Percentiles rank a stretch among this genome's conserved stretches.
Evolutionary conservation across 2,888 invertebrate species (phyloP).

Genomic region (Vesta saturnalis): DNA sequence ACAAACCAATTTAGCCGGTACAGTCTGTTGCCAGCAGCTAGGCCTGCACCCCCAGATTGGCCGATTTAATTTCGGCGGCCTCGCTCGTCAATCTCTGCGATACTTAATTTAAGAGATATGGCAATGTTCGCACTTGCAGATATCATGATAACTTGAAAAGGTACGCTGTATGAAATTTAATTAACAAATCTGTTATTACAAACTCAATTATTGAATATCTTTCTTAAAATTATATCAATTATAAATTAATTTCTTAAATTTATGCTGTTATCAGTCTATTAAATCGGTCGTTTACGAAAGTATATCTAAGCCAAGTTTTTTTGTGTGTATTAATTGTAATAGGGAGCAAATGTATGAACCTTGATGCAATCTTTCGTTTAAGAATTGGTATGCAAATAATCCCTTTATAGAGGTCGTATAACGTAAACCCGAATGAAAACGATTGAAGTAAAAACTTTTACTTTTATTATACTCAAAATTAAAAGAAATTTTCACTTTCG

Average conservation of each 20-base stretch:
- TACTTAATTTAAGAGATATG: constrained; percentile 56
- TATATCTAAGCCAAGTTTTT: too few relatives aligned
- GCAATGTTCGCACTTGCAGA: constrained; percentile 56
- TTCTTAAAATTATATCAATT: too few relatives aligned
- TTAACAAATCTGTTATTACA: constrained; percentile 25
- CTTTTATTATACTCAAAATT: neutral
- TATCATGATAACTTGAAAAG: constrained; percentile 37
- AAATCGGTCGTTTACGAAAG: too few relatives aligned
- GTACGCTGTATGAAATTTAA: constrained; percentile 28
- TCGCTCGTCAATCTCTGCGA: constrained; percentile 59
- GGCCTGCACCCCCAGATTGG: constrained; percentile 51
- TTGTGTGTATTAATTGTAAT: too few relatives aligned
- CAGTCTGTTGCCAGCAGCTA: constrained; percentile 58
- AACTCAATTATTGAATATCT: constrained; percentile 6
- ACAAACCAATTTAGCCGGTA: constrained; percentile 64
- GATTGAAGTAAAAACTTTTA: neutral
- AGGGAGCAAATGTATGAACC: neutral
- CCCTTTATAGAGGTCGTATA: constrained; percentile 1
- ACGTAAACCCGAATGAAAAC: neutral
- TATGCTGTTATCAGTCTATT: too few relatives aligned
- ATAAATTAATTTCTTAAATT: neutral
- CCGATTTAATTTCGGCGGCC: constrained; percentile 60
- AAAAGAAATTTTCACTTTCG: neutral
- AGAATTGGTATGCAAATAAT: neutral
- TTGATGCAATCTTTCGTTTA: constrained; percentile 1